Percentiles rank a stretch among this genome's conserved stretches.
phyloP scores from a whole-genome alignment of 2,797 vertebrate species.

The Myiothlypis coronata region DNA sequence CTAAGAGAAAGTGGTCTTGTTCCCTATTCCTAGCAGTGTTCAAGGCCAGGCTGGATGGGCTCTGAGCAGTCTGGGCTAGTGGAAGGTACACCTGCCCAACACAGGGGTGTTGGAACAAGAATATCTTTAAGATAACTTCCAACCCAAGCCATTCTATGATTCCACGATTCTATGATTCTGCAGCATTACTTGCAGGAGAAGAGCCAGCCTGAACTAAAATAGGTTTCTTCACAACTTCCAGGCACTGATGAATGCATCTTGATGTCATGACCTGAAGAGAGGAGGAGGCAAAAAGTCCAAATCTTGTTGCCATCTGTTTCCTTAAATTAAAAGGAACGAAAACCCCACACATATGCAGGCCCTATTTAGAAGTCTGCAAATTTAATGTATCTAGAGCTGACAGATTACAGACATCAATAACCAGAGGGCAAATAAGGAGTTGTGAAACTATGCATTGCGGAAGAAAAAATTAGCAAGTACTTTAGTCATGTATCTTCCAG shows the following conservation, averaged over 20 bases:
- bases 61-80: neutral
- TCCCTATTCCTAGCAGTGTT: neutral
- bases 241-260: neutral
- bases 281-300: neutral
- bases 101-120: neutral
- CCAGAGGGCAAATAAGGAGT: neutral
- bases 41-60: neutral
- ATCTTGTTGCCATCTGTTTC: constrained; percentile 26
- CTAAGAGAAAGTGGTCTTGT: neutral
- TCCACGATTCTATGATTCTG: neutral
- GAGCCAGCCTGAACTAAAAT: neutral
- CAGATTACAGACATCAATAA: neutral
- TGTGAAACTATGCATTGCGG: neutral
- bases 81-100: neutral
- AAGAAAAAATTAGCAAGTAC: neutral
- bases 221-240: constrained; percentile 37
- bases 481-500: neutral
- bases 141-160: neutral
- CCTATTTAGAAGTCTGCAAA: neutral
- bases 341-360: neutral
- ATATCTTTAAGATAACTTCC: neutral
- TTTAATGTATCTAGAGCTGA: neutral
- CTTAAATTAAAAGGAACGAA: constrained; percentile 16
- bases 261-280: constrained; percentile 20
- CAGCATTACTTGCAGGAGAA: neutral